Evolutionary conservation across 2,113 vertebrate species (phyloP).

Genomic region (Motacilla tschutschensis): DNA sequence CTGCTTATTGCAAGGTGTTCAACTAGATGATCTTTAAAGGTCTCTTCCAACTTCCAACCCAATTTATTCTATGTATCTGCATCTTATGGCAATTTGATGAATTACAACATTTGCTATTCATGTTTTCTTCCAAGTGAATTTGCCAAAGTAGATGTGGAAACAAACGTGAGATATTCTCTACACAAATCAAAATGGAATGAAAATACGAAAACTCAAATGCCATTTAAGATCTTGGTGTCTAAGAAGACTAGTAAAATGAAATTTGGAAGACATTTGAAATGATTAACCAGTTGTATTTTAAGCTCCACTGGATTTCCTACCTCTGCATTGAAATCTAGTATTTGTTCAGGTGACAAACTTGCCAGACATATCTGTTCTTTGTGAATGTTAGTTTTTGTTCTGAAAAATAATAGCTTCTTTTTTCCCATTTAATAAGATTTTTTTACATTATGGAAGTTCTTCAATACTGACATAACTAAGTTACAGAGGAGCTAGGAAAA

Average conservation of each 20-base stretch:
- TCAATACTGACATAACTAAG: not conserved
- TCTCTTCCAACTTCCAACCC: not conserved
- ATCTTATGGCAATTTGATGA: not conserved
- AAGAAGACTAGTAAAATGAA: not conserved
- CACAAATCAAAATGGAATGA: not conserved
- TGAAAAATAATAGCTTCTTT: not conserved
- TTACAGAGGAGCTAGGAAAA: not conserved
- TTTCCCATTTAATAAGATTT: not conserved
- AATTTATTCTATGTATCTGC: not conserved
- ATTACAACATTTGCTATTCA: accelerated
- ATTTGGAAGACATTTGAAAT: not conserved
- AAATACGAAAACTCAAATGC: not conserved
- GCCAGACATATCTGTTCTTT: not conserved
- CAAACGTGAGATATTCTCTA: not conserved
- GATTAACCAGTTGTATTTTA: not conserved
- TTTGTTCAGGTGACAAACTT: not conserved
- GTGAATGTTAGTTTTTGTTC: not conserved
- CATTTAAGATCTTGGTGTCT: not conserved
- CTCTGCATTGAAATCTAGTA: not conserved
- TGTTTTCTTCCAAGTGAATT: not conserved
- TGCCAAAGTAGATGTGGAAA: not conserved
- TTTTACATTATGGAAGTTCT: not conserved
- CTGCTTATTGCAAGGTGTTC: not conserved
- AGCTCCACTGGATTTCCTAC: not conserved
- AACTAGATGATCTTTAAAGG: not conserved